phyloP scores from a whole-genome alignment of 1,140 invertebrate genomes.

The Nylanderia fulva region DNA sequence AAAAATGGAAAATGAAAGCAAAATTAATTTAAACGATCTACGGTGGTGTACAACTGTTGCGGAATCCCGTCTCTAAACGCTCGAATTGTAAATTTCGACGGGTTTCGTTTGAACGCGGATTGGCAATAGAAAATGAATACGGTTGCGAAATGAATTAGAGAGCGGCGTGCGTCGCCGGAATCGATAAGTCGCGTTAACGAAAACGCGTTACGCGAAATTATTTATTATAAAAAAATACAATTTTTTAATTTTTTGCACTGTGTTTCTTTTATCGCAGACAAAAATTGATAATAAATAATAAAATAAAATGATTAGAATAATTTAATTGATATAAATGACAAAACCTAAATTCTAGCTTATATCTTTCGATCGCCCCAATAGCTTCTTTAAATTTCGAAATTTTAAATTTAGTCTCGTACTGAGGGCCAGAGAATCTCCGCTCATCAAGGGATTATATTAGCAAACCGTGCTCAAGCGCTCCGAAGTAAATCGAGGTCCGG shows the following conservation, averaged over 20 bases:
- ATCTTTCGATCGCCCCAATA: background rate
- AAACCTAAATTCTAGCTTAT: background rate
- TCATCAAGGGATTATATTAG: slow-evolving; percentile 41
- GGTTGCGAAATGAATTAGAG: slow-evolving; percentile 10
- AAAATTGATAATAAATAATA: too few relatives aligned
- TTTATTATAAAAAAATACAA: too few relatives aligned
- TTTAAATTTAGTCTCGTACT: slow-evolving; percentile 32
- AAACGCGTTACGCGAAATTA: background rate
- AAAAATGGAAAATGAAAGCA: background rate
- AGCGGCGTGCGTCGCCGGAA: background rate
- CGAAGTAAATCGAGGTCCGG: slow-evolving; percentile 41
- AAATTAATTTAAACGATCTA: background rate
- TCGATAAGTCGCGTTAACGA: background rate
- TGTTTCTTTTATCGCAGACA: too few relatives aligned
- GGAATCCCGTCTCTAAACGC: background rate
- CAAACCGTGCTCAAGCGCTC: background rate
- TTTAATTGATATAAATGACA: background rate
- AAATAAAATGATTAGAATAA: too few relatives aligned
- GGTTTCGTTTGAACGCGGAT: background rate
- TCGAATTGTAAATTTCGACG: slow-evolving; percentile 20
- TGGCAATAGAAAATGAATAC: slow-evolving; percentile 21
- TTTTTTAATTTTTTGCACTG: too few relatives aligned
- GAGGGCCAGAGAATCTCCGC: background rate
- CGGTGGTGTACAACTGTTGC: background rate
- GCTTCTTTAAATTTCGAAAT: slow-evolving; percentile 13